Evolutionary conservation across 2,797 vertebrate species (phyloP), one percentile per base, ranked within the genome.

Genomic region (Sebastes iracundus): DNA sequence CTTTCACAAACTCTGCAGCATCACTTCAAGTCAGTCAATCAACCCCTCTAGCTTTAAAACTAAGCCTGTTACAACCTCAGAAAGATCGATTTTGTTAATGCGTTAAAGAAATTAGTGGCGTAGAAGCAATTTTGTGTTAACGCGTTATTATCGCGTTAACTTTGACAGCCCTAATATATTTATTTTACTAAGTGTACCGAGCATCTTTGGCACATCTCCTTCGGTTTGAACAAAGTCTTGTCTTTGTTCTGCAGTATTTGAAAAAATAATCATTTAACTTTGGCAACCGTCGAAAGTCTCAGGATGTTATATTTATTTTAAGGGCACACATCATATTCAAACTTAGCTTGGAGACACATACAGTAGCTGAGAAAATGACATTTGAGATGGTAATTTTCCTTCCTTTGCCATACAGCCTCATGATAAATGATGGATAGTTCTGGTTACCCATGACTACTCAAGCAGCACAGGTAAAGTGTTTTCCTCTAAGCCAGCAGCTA

Each of bases 401-500:
- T 80, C 52, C 67, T 42, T 49, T 61, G 22, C 27, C 42, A 22
- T 56, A 70, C 46, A 71, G 55, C 60, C 82, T 87, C 59, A 71
- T 87, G 87, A 89, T 88, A 46, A 73, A 87, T 89, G 82, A 90
- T 84, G 82, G 88, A 90, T 89, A 52, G 81, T 55, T 74, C 25
- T 79, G 84, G 84, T 81, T 73, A 58, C 76, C 66, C 83, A 80
- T 89, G 87, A 72, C 76, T 83, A 81, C 80, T 81, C 81, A 88
- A 82, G 80, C 86, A 73, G 74, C 53, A 61, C 78, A 87, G 85
- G 85, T 91, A 88, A 93, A 92, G 87, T 91, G 91, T 85, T 90
- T 88, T 79, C 67, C 62, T 91, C 85, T 82, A 42, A 88, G 80
- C 79, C 80, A 87, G 72, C 70, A 73, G 80, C 89, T 91, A 83